Evolutionary conservation across 2,113 vertebrate genomes (phyloP), one percentile per base, ranked within the genome.

Genomic region (Apus apus): DNA sequence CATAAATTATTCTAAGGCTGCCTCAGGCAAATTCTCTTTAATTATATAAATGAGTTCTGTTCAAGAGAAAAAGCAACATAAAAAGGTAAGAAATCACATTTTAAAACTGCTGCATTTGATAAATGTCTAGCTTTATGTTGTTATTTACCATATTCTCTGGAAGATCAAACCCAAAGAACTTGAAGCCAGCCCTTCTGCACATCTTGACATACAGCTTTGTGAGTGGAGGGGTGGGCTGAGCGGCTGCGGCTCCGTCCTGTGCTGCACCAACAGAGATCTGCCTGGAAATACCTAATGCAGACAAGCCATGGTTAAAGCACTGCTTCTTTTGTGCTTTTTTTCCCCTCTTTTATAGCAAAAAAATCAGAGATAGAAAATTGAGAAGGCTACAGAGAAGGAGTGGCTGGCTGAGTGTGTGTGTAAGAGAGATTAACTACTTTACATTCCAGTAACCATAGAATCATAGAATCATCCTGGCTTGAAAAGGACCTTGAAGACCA

Each of bases 131-230:
- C 51, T 64, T 94, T 85, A 38, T 83, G 78, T 77, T 64, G 71
- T 77, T 87, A 81, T 89, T 93, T 91, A 46, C 65, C 75, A 14
- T 56, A 56, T 90, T 78, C 64, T 56, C 10, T 71, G 23, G 34
- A 93, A 87, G 82, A 85, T 93, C 96, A 95, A 45, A 83, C 57
- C 60, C 30, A 45, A 73, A 77, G 75, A 88, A 67, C 56, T 46
- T 9, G 34, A 91, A 94, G 53, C 62, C 78, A 81, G 38, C n/a
- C 8, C 0, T 85, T 89, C 38, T 95, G 89, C 74, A 91, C n/a
- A 30, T 89, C 65, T 61, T 87, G 76, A 91, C 40, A 9, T 79
- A 79, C 0, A 1, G n/a, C 25, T 74, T 36, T 5, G 19, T 54
- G 53, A 15, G 20, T 4, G 22, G 32, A 8, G 9, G 56, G 4